Base-by-base conservation (phyloP, 2,888 invertebrate genomes). In the Empis stercorea region DNA sequence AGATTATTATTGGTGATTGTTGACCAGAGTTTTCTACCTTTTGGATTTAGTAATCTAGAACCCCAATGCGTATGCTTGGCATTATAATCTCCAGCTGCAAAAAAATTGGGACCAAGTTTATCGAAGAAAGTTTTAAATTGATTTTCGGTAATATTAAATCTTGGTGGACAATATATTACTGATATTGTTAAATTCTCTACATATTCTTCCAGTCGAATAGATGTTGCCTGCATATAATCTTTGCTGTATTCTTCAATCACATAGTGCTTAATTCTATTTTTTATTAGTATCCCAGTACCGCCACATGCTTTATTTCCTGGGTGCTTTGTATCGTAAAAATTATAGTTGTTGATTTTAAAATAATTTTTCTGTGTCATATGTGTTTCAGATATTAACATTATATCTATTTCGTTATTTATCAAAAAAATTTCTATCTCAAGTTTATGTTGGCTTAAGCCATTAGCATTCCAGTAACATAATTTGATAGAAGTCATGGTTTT, bases 381-480 rank as follows among this genome's bases (percentile, higher is more conserved):
- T 4, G 20, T 20, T 20, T 20, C 20, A 20, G 20, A 20, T 20
- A 20, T 20, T 20, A 20, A 23, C 27, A 23, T 23, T 10, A 41
- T 23, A 27, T 41, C 41, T 20, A 41, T 41, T 13, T 23, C 17
- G 23, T 41, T 41, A n/a, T 15, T 46, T 14, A 9, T 30, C 14
- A 46, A 30, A 30, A 30, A 40, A 17, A 15, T 17, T 46, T 27
- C 16, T 11, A 40, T 10, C 14, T 40, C 17, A 17, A 40, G 40
- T 27, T 27, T 46, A 13, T 41, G 16, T 46, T 40, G 30, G 32
- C n/a, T 41, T 40, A 40, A 15, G 9, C 46, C 46, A 40, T 40
- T 46, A 20, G 46, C 46, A 13, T 46, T 46, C 46, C 41, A 46
- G n/a, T 43, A 16, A 10, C 27, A 23, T 43, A 43, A 3, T 20